Base-by-base conservation (phyloP, 1,140 invertebrate genomes). In the Nebria ingens region DNA sequence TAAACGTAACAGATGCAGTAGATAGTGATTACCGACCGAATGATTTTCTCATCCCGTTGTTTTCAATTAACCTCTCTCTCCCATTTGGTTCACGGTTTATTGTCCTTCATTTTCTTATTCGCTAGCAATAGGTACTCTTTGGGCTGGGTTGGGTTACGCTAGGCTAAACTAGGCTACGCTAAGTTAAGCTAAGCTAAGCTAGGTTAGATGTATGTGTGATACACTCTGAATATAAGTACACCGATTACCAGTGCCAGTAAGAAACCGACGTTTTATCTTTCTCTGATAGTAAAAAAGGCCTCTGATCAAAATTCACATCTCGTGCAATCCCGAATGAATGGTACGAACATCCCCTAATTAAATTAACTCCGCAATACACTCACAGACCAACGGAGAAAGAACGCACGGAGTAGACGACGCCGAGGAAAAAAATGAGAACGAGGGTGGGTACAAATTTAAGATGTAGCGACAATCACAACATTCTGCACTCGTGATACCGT, bases 261-360 rank as follows among this genome's bases (percentile, higher is more conserved):
- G n/a, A n/a, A n/a, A n/a, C n/a, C n/a, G n/a, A n/a, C n/a, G n/a
- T n/a, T n/a, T n/a, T n/a, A n/a, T n/a, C n/a, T n/a, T n/a, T n/a
- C n/a, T n/a, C 6, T n/a, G n/a, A 34, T 34, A n/a, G 25, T 34
- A 34, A 6, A 9, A 45, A 45, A 6, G 4, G 17, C 40, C 40
- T 29, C 25, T 34, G 40, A 45, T 45, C 9, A 45, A 45, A 45
- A 45, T 45, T 45, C 40, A 45, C 40, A 45, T 45, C 40, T 45
- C 40, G 40, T 45, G 40, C 40, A 17, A 12, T 45, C 40, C 3
- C 40, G 40, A 45, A 45, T 45, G 6, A 11, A 45, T 45, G 40
- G 40, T 45, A 45, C 9, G 40, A 45, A 45, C 40, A 45, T 45
- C 40, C 17, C 17, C 40, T 45, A 45, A 45, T 45, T 6, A 45